Base-by-base conservation (phyloP, 2,113 vertebrate species). In the Lathamus discolor region DNA sequence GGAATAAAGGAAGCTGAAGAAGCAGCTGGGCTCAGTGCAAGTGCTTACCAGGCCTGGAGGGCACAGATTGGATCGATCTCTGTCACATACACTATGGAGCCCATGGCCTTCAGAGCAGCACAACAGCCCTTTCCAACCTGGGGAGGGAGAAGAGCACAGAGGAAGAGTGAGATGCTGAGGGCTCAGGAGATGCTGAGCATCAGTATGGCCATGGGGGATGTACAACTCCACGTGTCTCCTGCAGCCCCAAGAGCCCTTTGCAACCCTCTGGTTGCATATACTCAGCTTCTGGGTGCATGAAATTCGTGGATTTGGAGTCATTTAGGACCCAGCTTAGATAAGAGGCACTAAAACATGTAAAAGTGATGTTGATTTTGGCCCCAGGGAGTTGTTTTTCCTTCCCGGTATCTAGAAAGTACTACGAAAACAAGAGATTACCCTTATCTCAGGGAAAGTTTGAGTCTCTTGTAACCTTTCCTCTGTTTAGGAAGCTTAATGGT, bases 61-160 rank as follows among this genome's bases (percentile, higher is more conserved):
- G 99, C 99, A 62, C 99, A 99, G 98, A 99, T 99, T 27, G 99
- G 99, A 80, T 99, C 99, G 16, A 99, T 99, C 98, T 99, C 99
- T 13, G 99, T 99, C 77, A 99, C 99, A 25, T 99, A 99, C 37
- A 99, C 99, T 39, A 99, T 99, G 97, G 99, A 99, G 91, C 99
- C 99, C 99, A 99, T 99, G 43, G 99, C 99, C 97, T 99, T 99
- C 52, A 99, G 97, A 33, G 99, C 99, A 17, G 99, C 99, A 16
- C 99, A 99, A 97, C 99, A 99, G 66, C 99, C 99, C 95, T 99
- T 99, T 2, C 99, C 99, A 10, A 99, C 99, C 99, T 99, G 97
- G 35, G 52, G 44, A 90, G 13, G 70, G 39, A 51, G 83, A 73
- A 61, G 31, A 92, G 63, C 15, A 61, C 5, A 62, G 20, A 49